These are phyloP conservation scores for Zaprionus vittiger DNA, from an alignment of 1,140 invertebrate genomes.

Conservation along the genomic window DNA sequence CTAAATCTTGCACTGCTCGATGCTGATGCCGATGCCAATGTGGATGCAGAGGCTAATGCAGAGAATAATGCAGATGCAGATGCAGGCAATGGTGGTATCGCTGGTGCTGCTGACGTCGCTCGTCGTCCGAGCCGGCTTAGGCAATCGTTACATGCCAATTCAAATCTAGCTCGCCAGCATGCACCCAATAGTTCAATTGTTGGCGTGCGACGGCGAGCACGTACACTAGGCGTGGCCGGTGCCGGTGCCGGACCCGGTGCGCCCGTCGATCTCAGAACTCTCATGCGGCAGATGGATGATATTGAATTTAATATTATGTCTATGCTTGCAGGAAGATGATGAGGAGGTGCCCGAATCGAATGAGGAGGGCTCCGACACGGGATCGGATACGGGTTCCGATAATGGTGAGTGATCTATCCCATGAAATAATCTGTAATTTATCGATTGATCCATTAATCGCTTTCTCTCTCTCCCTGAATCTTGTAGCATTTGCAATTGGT, in stretches of 20 bases:
- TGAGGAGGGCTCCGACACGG: conserved; percentile 80
- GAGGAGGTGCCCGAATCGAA: conserved; percentile 81
- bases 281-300: conserved; percentile 76
- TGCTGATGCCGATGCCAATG: conserved; percentile 27
- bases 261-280: conserved; percentile 64
- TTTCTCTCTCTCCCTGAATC: background rate
- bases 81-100: conserved; percentile 12
- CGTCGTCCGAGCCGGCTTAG: conserved; percentile 50
- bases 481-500: conserved; percentile 63
- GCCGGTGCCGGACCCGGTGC: conserved; percentile 25
- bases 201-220: conserved; percentile 76
- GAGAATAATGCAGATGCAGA: conserved; percentile 11
- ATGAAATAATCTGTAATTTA: background rate
- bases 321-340: conserved; percentile 84
- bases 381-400: conserved; percentile 73
- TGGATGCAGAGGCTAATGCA: conserved; percentile 17
- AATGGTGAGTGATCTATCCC: conserved; percentile 49
- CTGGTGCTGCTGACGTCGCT: conserved; percentile 25
- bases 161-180: conserved; percentile 71
- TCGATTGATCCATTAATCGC: conserved; percentile 1
- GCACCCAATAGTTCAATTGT: conserved; percentile 78
- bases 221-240: conserved; percentile 66
- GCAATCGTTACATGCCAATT: conserved; percentile 53
- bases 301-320: conserved; percentile 80
- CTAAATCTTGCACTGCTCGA: conserved; percentile 34